A percentile compares a stretch with the other conserved stretches of the same genome.
Conservation (phyloP, 2,113 vertebrate species). For the Raphicerus campestris region DNA sequence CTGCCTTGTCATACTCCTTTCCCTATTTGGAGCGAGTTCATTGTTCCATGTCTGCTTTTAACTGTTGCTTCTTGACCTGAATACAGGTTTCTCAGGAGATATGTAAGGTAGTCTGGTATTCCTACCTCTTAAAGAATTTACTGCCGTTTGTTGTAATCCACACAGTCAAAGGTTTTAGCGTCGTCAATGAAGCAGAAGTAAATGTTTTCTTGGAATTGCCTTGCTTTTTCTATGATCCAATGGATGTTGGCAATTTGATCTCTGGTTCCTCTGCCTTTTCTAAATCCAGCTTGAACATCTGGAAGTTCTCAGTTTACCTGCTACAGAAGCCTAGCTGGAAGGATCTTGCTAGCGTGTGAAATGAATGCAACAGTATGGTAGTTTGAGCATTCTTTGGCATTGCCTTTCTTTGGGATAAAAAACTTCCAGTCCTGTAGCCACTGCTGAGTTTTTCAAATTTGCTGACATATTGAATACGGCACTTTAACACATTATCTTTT, state of each 20-base stretch:
- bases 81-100: background rate
- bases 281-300: background rate
- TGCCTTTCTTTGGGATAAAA: background rate
- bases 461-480: background rate
- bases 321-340: background rate
- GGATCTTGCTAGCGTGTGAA: background rate
- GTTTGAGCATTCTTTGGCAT: background rate
- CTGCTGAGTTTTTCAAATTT: background rate
- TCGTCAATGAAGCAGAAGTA: background rate
- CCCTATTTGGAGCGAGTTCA: background rate
- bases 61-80: background rate
- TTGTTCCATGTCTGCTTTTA: background rate
- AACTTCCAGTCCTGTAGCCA: background rate
- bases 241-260: background rate
- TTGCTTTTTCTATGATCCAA: background rate
- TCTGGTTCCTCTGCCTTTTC: background rate
- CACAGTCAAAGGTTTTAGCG: background rate
- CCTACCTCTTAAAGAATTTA: background rate
- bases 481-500: background rate
- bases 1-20: background rate
- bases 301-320: background rate
- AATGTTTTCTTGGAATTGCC: background rate
- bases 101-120: background rate
- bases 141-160: background rate
- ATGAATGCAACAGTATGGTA: background rate